Evolutionary conservation across 1,140 invertebrate species (phyloP).

Genomic region (Goniozus legneri): DNA sequence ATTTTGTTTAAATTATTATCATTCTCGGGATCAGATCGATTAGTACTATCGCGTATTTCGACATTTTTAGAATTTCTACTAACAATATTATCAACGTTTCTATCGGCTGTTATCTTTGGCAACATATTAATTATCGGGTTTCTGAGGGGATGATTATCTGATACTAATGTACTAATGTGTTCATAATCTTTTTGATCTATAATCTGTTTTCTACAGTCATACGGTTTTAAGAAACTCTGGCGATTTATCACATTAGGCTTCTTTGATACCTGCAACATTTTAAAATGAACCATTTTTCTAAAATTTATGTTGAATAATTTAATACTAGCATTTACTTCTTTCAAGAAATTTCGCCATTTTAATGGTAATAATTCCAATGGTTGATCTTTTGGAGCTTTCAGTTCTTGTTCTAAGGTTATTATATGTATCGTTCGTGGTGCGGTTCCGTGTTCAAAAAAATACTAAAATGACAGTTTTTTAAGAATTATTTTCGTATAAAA

Average conservation of each 20-base stretch:
- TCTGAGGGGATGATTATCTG: constrained; percentile 22
- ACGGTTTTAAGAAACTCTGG: constrained; percentile 2
- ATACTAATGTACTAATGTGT: not conserved
- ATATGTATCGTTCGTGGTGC: constrained; percentile 37
- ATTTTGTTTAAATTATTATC: too few relatives aligned
- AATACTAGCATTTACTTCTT: constrained; percentile 18
- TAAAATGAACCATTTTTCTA: not conserved
- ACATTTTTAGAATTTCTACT: too few relatives aligned
- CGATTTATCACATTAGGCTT: not conserved
- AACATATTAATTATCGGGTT: constrained; percentile 54
- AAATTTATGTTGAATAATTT: not conserved
- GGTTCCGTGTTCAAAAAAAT: constrained; percentile 34
- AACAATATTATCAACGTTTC: too few relatives aligned
- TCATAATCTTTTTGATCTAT: not conserved
- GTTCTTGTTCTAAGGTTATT: constrained; percentile 24
- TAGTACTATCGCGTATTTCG: too few relatives aligned
- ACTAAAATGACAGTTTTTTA: constrained; percentile 21
- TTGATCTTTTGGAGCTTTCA: constrained; percentile 38
- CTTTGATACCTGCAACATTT: not conserved
- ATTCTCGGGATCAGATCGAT: too few relatives aligned
- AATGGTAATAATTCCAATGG: constrained; percentile 24
- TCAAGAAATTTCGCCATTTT: constrained; percentile 31
- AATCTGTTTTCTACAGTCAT: not conserved
- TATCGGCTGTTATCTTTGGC: constrained; percentile 22
- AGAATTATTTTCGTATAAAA: constrained; percentile 26